These are phyloP conservation scores for Pygoscelis antarcticus DNA, from an alignment of 2,113 vertebrate species.

Conservation along the genomic window DNA sequence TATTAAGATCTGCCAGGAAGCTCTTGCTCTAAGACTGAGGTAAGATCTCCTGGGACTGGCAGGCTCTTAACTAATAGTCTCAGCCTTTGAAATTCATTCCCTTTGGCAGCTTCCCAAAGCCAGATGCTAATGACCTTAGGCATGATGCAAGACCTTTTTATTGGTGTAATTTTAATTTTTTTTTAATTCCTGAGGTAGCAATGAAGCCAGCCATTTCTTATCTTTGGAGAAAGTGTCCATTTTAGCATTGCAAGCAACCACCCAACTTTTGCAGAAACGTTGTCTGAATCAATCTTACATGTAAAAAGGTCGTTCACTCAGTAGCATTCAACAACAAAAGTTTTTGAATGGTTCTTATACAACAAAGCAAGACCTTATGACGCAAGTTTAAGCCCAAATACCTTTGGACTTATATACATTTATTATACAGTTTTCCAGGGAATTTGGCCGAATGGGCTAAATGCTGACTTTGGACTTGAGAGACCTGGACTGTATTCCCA, in stretches of 20 bases:
- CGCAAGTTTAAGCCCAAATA: not conserved
- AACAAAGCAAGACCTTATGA: not conserved
- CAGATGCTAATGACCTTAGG: constrained; percentile 65
- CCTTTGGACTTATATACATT: not conserved
- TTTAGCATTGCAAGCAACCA: not conserved
- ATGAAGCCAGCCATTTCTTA: not conserved
- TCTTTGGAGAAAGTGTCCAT: not conserved
- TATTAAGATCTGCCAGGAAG: constrained; percentile 65
- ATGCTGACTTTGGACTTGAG: not conserved
- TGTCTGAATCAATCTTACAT: not conserved
- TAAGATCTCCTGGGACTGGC: constrained; percentile 58
- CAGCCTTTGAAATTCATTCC: constrained; percentile 62
- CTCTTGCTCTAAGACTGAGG: constrained; percentile 56
- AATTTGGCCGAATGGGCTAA: not conserved
- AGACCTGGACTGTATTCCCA: not conserved
- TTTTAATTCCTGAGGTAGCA: not conserved
- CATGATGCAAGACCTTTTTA: constrained; percentile 64
- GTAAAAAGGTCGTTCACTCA: not conserved
- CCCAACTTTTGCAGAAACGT: not conserved
- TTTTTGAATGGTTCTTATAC: not conserved
- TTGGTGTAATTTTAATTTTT: not conserved
- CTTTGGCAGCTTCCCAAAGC: constrained; percentile 65
- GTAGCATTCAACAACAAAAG: not conserved
- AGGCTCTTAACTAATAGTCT: constrained; percentile 64
- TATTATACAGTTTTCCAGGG: not conserved